Evolutionary conservation across 2,113 vertebrate genomes (phyloP).

Genomic region (Accipiter cooperii): DNA sequence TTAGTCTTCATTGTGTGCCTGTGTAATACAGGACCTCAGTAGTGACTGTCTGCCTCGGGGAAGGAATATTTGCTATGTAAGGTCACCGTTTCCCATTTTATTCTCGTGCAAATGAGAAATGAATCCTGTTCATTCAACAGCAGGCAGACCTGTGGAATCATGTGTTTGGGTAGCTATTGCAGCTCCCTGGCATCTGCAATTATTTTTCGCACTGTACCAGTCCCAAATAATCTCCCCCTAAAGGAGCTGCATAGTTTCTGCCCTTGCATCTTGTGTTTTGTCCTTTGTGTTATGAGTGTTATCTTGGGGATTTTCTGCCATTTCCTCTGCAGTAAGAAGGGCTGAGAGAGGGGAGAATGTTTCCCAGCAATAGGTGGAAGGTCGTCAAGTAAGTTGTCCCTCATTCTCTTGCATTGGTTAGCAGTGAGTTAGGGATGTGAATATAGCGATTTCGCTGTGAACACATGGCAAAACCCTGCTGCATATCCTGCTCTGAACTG

Average conservation of each 20-base stretch:
- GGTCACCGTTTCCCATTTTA: background rate
- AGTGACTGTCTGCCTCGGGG: background rate
- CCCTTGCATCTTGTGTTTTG: background rate
- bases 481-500: background rate
- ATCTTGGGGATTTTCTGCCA: background rate
- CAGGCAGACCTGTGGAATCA: background rate
- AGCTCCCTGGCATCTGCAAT: background rate
- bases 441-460: background rate
- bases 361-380: background rate
- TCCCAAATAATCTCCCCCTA: background rate
- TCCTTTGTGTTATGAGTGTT: background rate
- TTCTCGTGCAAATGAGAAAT: background rate
- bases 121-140: background rate
- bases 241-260: background rate
- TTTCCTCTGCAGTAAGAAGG: background rate
- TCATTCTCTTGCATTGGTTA: background rate
- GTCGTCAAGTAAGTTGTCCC: background rate
- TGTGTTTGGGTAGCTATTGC: background rate
- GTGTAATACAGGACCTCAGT: background rate
- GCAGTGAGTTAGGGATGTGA: background rate
- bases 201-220: background rate
- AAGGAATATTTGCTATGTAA: background rate
- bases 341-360: background rate
- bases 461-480: background rate
- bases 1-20: background rate